Percentiles rank a stretch among this genome's conserved stretches.
phyloP scores from a whole-genome alignment of 1,140 invertebrate species.

The Heliconius congener region DNA sequence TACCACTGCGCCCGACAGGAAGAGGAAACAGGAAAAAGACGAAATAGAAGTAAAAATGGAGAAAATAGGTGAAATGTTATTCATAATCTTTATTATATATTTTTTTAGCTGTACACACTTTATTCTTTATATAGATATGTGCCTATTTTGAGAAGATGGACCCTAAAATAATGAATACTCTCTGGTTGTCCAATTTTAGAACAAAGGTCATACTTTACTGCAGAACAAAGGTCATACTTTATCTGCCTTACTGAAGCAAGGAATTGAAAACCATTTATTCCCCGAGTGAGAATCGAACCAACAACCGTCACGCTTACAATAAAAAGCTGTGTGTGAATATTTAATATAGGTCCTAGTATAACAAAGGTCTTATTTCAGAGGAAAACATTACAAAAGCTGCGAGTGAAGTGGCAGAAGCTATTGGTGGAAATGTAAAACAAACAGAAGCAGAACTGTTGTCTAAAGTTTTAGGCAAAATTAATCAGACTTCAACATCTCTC shows the following conservation, averaged over 20 bases:
- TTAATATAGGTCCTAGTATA: not conserved
- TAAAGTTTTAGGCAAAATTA: constrained; percentile 83
- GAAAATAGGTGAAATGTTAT: constrained; percentile 59
- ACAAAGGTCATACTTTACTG: too few relatives aligned
- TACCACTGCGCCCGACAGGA: constrained; percentile 61
- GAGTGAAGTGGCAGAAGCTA: constrained; percentile 84
- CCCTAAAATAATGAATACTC: too few relatives aligned
- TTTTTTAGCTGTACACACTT: too few relatives aligned
- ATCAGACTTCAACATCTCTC: constrained; percentile 64
- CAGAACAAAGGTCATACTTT: too few relatives aligned
- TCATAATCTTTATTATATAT: not conserved
- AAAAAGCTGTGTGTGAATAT: too few relatives aligned
- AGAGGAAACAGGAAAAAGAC: constrained; percentile 54
- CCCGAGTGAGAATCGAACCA: too few relatives aligned
- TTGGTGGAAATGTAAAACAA: constrained; percentile 85
- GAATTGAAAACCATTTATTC: too few relatives aligned
- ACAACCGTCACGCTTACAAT: too few relatives aligned
- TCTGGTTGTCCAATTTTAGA: too few relatives aligned
- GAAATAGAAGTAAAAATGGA: constrained; percentile 62
- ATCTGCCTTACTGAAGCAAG: too few relatives aligned
- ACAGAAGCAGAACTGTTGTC: constrained; percentile 89
- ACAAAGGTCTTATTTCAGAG: constrained; percentile 52
- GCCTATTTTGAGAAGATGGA: too few relatives aligned
- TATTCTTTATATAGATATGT: too few relatives aligned
- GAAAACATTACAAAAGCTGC: constrained; percentile 83